Percentiles rank a stretch among this genome's conserved stretches.
Evolutionary conservation across 2,888 invertebrate genomes (phyloP).

Genomic region (Galerucella calmariensis): DNA sequence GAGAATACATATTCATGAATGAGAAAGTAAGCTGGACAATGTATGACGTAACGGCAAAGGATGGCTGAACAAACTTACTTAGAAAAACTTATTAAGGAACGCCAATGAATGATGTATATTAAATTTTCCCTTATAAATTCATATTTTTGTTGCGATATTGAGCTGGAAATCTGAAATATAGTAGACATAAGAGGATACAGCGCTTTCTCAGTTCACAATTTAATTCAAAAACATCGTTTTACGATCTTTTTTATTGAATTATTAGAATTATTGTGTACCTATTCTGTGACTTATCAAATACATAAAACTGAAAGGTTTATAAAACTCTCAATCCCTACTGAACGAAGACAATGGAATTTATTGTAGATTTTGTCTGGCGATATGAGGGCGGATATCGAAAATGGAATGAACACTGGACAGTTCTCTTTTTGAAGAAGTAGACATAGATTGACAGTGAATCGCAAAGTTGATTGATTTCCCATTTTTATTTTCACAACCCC

Average conservation of each 20-base stretch:
- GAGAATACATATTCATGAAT: too few species aligned
- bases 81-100: not conserved
- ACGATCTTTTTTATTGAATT: slow-evolving; percentile 17
- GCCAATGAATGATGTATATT: not conserved
- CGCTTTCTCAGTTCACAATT: not conserved
- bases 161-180: slow-evolving; percentile 7
- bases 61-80: too few species aligned
- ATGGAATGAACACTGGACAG: not conserved
- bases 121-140: slow-evolving; percentile 18
- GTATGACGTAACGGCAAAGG: too few species aligned
- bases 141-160: slow-evolving; percentile 10
- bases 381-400: not conserved
- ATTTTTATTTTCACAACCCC: not conserved
- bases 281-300: slow-evolving; percentile 1
- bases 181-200: slow-evolving; percentile 2
- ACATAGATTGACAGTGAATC: not conserved
- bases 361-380: not conserved
- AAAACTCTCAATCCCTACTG: not conserved
- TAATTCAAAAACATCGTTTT: slow-evolving; percentile 18
- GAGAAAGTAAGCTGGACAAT: too few species aligned
- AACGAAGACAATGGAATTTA: slow-evolving; percentile 7
- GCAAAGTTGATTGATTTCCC: not conserved
- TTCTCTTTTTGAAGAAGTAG: not conserved
- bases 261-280: not conserved
- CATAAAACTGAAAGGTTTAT: slow-evolving; percentile 1